Conservation (phyloP, 2,797 vertebrate genomes). For the Percopsis omiscomaycus region DNA sequence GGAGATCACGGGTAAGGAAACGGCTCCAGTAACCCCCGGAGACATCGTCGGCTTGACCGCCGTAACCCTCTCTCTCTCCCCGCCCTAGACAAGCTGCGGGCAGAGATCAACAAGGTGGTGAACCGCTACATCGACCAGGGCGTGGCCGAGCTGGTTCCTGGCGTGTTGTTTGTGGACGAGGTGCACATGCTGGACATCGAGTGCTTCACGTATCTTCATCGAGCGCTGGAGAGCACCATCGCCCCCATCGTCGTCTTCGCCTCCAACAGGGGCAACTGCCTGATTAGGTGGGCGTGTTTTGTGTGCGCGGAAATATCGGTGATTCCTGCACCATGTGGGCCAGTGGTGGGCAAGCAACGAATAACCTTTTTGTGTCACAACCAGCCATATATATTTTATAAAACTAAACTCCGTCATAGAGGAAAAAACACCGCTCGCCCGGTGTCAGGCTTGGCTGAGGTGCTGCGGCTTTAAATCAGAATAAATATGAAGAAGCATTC, state of each 20-base stretch:
- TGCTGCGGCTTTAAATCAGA: too few relatives aligned
- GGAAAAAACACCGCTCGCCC: too few relatives aligned
- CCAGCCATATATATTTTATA: too few relatives aligned
- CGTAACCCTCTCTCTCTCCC: not conserved
- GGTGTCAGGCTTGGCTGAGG: too few relatives aligned
- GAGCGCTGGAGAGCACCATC: conserved; percentile 93
- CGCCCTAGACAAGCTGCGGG: conserved; percentile 88
- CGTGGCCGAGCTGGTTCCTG: conserved; percentile 94
- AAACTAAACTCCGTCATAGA: too few relatives aligned
- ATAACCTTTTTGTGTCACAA: too few relatives aligned
- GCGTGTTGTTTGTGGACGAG: conserved; percentile 95
- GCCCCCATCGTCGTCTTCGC: conserved; percentile 98
- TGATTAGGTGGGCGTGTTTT: conserved; percentile 82
- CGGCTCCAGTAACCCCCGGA: not conserved
- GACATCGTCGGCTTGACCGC: not conserved
- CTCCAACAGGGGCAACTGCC: conserved; percentile 95
- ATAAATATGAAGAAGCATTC: too few relatives aligned
- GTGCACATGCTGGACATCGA: conserved; percentile 99
- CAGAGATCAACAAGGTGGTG: conserved; percentile 99
- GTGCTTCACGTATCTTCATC: conserved; percentile 97
- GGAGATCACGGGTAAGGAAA: conserved; percentile 90
- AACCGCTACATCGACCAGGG: conserved; percentile 99
- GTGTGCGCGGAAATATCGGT: not conserved
- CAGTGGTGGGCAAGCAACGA: too few relatives aligned
- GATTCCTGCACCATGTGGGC: too few relatives aligned